These are phyloP conservation scores for Bos indicus DNA, from an alignment of 2,113 vertebrate species.

Conservation along the genomic window DNA sequence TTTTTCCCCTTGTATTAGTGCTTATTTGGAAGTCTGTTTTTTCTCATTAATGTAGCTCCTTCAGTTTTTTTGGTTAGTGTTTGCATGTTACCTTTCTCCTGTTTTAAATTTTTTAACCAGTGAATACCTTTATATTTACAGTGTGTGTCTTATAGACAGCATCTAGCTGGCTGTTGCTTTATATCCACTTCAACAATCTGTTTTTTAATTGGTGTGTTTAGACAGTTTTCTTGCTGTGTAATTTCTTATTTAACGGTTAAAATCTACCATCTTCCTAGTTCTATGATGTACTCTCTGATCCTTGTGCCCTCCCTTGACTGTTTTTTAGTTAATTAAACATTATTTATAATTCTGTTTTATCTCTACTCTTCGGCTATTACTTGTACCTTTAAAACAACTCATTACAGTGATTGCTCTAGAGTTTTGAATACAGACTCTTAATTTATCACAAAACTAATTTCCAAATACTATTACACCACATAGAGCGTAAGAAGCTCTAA, in stretches of 20 bases:
- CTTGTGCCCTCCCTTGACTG: too few species aligned
- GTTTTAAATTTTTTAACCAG: background rate
- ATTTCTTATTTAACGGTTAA: background rate
- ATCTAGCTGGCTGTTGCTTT: background rate
- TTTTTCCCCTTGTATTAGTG: accelerated
- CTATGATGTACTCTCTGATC: background rate
- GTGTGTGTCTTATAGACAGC: background rate
- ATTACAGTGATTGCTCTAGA: background rate
- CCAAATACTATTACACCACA: accelerated
- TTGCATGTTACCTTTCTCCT: background rate
- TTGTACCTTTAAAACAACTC: background rate
- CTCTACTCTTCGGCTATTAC: background rate
- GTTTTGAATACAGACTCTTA: background rate
- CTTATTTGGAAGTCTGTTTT: background rate
- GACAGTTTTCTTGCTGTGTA: background rate
- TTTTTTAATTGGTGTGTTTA: background rate
- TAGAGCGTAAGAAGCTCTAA: background rate
- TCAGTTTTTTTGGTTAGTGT: background rate
- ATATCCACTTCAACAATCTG: accelerated
- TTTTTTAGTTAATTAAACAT: background rate
- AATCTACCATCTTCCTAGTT: too few species aligned
- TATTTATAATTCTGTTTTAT: background rate
- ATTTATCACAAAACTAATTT: background rate
- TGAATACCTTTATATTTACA: background rate
- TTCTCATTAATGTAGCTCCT: background rate